Conservation (phyloP, 2,888 invertebrate species). For the Vannuccia rotundouncinata region DNA sequence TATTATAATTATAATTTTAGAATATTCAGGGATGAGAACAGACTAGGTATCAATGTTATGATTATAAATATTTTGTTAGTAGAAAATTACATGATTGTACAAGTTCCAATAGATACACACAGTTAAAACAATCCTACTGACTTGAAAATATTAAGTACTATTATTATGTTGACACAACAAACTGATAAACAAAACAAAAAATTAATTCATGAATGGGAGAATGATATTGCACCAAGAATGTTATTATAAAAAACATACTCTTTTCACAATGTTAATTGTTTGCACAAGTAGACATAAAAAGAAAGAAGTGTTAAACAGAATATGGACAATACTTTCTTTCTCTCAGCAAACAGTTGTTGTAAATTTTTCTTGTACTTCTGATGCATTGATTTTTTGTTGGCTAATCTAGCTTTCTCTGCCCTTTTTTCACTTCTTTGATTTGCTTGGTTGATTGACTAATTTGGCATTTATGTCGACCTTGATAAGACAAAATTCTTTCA, state of each 20-base stretch:
- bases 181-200: background rate
- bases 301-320: background rate
- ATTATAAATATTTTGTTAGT: background rate
- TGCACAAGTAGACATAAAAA: background rate
- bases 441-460: too few relatives aligned
- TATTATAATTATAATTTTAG: too few relatives aligned
- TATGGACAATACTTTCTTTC: background rate
- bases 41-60: background rate
- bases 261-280: background rate
- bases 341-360: too few relatives aligned
- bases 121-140: background rate
- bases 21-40: too few relatives aligned
- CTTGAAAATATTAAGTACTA: background rate
- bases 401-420: too few relatives aligned
- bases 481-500: too few relatives aligned
- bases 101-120: background rate
- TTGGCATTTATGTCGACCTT: too few relatives aligned
- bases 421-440: too few relatives aligned
- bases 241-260: background rate
- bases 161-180: background rate
- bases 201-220: background rate
- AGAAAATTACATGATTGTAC: background rate
- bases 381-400: too few relatives aligned
- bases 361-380: too few relatives aligned
- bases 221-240: background rate